These are phyloP conservation scores for Brachyptera putata DNA, from an alignment of 2,888 invertebrate genomes.

Conservation along the genomic window DNA sequence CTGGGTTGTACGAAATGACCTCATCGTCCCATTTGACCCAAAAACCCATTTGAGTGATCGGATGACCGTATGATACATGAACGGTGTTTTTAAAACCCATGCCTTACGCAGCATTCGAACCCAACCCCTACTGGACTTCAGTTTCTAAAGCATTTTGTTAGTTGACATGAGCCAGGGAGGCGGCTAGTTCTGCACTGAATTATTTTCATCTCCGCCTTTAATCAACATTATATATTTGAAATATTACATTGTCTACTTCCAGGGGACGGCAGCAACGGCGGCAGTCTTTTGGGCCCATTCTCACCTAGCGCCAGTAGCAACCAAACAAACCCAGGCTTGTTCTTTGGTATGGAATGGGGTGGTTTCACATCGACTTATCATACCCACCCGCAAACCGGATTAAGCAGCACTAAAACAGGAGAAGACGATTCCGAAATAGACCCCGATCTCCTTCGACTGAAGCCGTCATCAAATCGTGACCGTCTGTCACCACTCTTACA, in stretches of 20 bases:
- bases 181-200: no score
- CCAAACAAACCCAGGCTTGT: no score
- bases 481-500: conserved; percentile 20
- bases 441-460: conserved; percentile 28
- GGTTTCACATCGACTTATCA: conserved; percentile 33
- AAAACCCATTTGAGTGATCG: no score
- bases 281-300: not conserved
- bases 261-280: not conserved
- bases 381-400: not conserved
- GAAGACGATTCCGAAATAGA: conserved; percentile 24
- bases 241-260: not conserved
- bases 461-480: conserved; percentile 23
- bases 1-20: no score
- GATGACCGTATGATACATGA: no score
- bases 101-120: no score
- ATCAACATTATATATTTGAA: no score
- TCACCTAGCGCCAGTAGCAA: not conserved
- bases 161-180: not conserved
- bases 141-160: not conserved
- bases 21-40: no score
- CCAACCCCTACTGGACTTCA: not conserved
- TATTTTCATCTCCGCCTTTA: no score
- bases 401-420: not conserved
- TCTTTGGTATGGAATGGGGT: conserved; percentile 39
- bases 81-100: no score